Evolutionary conservation across 2,113 vertebrate genomes (phyloP), one percentile per base, ranked within the genome.

Genomic region (Chlorocebus sabaeus): DNA sequence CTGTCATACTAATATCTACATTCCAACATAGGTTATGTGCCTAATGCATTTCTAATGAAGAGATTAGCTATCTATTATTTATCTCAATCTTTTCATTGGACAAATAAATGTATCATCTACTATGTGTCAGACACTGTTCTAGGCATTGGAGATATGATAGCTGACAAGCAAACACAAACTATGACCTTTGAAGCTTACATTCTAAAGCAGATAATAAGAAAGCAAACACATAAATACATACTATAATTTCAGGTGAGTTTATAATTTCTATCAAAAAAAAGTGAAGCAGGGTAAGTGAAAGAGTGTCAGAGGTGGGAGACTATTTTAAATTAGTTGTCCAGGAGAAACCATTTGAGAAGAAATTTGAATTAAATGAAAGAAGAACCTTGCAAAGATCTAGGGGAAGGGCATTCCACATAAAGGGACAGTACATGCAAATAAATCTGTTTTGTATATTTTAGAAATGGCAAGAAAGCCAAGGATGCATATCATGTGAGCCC

Each of bases 31-130:
- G 84, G 8, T 64, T 73, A 64, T 76, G 23, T 72, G 52, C 81
- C 50, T 83, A 91, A 83, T 13, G 43, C n/a, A 87, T 9, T 95
- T 91, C 30, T n/a, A 20, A 88, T 94, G 83, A 43, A 87, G 90
- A 82, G 64, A 48, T 73, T 68, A 90, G 14, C 18, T 55, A 23
- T 35, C 18, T 13, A 61, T 72, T 32, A 78, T 48, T 27, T 4
- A 40, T 55, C 17, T 88, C 72, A 52, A 5, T 89, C n/a, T 73
- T 84, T 67, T 61, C 4, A 35, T 45, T 72, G 70, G 38, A 55
- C 40, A 95, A 96, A 92, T 48, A 64, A 67, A 68, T 57, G 43
- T 35, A 78, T 32, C 67, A 75, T 70, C 50, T 64, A 32, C 45
- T 13, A 50, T 38, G 8, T 76, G n/a, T 9, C 11, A 55, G 45